Evolutionary conservation across 2,797 vertebrate genomes (phyloP).

Genomic region (Myripristis jacobus): DNA sequence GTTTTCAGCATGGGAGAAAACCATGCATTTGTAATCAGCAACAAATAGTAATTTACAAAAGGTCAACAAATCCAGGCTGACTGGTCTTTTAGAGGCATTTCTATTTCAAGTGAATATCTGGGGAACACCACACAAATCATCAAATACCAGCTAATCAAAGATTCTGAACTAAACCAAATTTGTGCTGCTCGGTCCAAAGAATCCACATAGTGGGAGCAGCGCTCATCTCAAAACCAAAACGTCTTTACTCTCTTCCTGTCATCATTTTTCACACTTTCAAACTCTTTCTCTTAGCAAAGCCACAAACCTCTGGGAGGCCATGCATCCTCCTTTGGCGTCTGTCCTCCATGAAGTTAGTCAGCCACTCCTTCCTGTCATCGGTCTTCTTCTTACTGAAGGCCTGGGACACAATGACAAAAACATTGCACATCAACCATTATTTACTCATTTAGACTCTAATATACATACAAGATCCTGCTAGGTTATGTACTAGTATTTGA

Average conservation of each 20-base stretch:
- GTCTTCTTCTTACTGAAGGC: slow-evolving; percentile 99
- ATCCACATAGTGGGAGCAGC: not conserved
- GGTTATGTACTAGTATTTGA: not conserved
- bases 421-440: not conserved
- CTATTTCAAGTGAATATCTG: not conserved
- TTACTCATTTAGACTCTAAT: not conserved
- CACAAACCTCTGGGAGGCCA: slow-evolving; percentile 94
- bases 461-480: not conserved
- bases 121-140: slow-evolving; percentile 5
- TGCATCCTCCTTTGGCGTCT: slow-evolving; percentile 95
- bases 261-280: not conserved
- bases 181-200: not conserved
- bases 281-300: not conserved
- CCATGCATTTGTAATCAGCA: not conserved
- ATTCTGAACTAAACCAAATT: not conserved
- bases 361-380: slow-evolving; percentile 98
- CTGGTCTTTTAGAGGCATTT: not conserved
- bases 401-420: slow-evolving; percentile 70
- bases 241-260: not conserved
- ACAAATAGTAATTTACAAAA: slow-evolving; percentile 11
- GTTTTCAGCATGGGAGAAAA: not conserved
- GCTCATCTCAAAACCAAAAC: not conserved
- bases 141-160: slow-evolving; percentile 8
- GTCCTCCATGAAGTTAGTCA: slow-evolving; percentile 99
- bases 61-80: not conserved